Base-by-base conservation (phyloP, 2,113 vertebrate genomes). In the Tautogolabrus adspersus region DNA sequence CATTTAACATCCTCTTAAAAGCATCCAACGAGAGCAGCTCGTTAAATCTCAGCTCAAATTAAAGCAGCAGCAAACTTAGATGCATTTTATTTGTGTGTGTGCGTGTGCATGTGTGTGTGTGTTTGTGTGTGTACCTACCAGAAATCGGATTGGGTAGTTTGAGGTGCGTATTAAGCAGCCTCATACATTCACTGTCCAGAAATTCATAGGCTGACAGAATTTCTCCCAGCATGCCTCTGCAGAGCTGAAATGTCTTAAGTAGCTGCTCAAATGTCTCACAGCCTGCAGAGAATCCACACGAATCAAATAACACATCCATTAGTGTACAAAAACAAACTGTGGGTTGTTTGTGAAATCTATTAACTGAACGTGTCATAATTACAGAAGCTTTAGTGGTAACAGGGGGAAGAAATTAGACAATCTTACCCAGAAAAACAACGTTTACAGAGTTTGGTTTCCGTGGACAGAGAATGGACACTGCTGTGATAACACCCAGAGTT, bases 121-220 rank as follows among this genome's bases (percentile, higher is more conserved):
- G 13, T 60, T 46, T 44, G 23, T 47, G 64, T 58, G 22, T 47
- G 8, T 22, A 13, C 19, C 13, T 96, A 99, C 97, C 97, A 92
- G 81, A 82, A 26, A 99, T 94, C 0, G 98, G 98, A 75, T 91
- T 95, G 70, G 86, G n/a, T 10, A 99, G 94, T 34, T 91, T 94
- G 16, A 99, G 95, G 75, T 99, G 94, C 0, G 71, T 94, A 71
- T 94, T 86, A 2, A 99, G 95, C 81, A 99, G 15, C 56, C 92
- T 91, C 96, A 98, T 96, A 80, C 96, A 99, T 51, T 95, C 95
- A 6, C 95, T 84, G 46, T 99, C 98, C 92, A 99, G 92, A 91
- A 99, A 99, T 85, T 99, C 98, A 0, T 86, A 99, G 0, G 98
- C 98, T 1, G 98, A 99, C 63, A 99, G 94, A 87, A 97, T 96